These are phyloP conservation scores for Aplochiton taeniatus DNA, from an alignment of 2,797 vertebrate genomes.

Conservation along the genomic window DNA sequence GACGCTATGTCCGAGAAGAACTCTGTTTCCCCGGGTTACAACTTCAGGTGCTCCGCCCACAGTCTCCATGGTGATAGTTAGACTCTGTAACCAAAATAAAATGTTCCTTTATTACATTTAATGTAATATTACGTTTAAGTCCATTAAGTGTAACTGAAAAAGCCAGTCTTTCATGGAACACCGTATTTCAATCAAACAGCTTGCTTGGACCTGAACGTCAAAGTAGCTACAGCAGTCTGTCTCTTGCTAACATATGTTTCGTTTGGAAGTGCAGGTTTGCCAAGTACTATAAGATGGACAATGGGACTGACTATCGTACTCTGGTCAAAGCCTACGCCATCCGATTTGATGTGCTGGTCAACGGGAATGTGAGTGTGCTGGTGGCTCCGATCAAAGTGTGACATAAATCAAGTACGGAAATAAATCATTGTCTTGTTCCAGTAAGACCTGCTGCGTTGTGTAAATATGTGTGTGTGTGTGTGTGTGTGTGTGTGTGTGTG, in stretches of 20 bases:
- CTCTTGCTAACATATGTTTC: no score
- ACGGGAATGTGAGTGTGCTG: slow-evolving; percentile 83
- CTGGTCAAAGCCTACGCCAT: slow-evolving; percentile 91
- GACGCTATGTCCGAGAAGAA: slow-evolving; percentile 83
- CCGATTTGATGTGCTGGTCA: slow-evolving; percentile 92
- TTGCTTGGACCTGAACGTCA: no score
- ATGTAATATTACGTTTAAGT: no score
- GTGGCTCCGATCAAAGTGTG: no score
- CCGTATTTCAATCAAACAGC: no score
- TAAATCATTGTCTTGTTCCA: no score
- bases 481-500: slow-evolving; percentile 1
- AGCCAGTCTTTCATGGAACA: no score
- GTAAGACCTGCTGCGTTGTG: background rate
- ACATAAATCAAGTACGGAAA: background rate
- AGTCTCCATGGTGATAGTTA: background rate
- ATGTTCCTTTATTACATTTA: no score
- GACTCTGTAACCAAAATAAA: no score
- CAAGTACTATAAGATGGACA: slow-evolving; percentile 85
- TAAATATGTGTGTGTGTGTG: slow-evolving; percentile 1
- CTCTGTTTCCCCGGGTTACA: slow-evolving; percentile 85
- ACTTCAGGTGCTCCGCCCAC: slow-evolving; percentile 84
- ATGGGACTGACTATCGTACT: slow-evolving; percentile 89
- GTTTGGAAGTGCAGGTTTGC: slow-evolving; percentile 77
- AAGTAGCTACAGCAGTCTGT: no score
- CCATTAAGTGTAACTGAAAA: no score